Conservation (phyloP, 2,113 vertebrate species). For the human (Homo sapiens) region GRCh38 chr1:19101501-19102000, state of each 20-base stretch:
- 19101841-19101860: neutral
- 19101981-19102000: neutral
- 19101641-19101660: constrained; percentile 82
- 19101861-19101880: accelerated
- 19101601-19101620: constrained; percentile 99
- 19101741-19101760: too few species aligned
- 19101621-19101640: constrained; percentile 98
- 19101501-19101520: constrained; percentile 82
- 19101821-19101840: neutral
- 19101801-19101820: neutral
- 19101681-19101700: neutral
- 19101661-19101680: constrained; percentile 3
- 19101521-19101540: constrained; percentile 99
- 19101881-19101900: neutral
- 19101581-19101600: constrained; percentile 98
- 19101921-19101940: neutral
- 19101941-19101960: neutral
- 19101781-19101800: neutral
- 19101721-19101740: neutral
- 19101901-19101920: neutral
- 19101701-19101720: neutral
- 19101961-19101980: neutral
- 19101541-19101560: constrained; percentile 99
- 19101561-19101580: constrained; percentile 97
- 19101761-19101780: neutral